phyloP scores from a whole-genome alignment of 2,113 vertebrate species.

The Danionella cerebrum region DNA sequence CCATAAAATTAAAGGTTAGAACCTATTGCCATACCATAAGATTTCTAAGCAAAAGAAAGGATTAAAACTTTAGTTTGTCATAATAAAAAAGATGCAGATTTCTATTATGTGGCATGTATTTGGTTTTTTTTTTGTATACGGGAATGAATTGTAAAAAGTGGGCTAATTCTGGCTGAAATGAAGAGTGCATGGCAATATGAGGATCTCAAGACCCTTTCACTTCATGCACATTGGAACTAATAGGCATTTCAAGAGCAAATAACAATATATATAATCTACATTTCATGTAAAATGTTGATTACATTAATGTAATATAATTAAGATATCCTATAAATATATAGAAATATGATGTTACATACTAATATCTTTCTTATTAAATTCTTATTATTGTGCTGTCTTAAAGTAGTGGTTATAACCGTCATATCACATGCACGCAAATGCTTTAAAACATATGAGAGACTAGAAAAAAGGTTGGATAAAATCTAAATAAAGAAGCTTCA shows the following conservation, averaged over 20 bases:
- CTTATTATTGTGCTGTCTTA: slow-evolving; percentile 28
- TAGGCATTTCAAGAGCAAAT: not conserved
- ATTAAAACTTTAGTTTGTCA: too few relatives aligned
- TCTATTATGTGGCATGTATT: not conserved
- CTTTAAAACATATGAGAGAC: slow-evolving; percentile 13
- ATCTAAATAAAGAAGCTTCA: slow-evolving; percentile 31
- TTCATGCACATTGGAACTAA: not conserved
- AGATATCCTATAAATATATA: slow-evolving; percentile 28
- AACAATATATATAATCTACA: not conserved
- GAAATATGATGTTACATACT: slow-evolving; percentile 34
- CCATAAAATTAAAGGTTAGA: too few relatives aligned
- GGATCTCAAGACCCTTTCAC: not conserved
- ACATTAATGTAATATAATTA: too few relatives aligned
- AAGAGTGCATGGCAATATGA: not conserved
- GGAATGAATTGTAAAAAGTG: not conserved
- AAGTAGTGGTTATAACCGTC: slow-evolving; percentile 24
- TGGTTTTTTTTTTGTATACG: not conserved
- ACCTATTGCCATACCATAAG: too few relatives aligned
- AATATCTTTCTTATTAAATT: slow-evolving; percentile 19
- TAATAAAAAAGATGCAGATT: too few relatives aligned
- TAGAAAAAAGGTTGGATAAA: slow-evolving; percentile 30
- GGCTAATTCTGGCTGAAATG: not conserved
- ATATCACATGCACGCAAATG: slow-evolving; percentile 36
- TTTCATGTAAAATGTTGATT: too few relatives aligned
- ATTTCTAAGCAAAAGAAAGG: too few relatives aligned